Evolutionary conservation across 2,888 invertebrate species (phyloP), one percentile per base, ranked within the genome.

Genomic region (Mesorhabditis spiculigera): DNA sequence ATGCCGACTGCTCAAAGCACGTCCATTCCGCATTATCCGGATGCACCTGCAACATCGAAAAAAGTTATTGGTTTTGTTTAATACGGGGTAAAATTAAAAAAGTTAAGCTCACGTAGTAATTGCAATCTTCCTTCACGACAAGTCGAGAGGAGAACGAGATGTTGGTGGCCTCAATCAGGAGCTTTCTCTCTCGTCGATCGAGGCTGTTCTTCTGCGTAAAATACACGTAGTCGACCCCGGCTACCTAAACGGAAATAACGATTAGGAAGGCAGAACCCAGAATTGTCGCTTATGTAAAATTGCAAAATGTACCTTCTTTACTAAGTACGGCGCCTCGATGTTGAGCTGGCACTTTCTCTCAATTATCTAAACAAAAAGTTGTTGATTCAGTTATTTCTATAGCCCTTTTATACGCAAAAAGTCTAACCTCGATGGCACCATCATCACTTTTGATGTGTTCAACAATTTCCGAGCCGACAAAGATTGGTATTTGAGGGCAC

Each of bases 21-120:
- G 95, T 95, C 95, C 95, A 95, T 64, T 92, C 91, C 0, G 91
- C 87, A 87, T 95, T 95, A 85, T 95, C 95, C 0, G 94, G 93
- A 88, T 95, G 94, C 13, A 93, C 92, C 93, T 93, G 85, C 5
- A 85, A 77, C 63, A 69, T 62, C 66, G 44, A 4, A n/a, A 42
- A 10, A 43, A 42, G 10, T 50, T 50, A 13, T 50, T 28, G 28
- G n/a, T n/a, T 50, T 10, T 50, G 58, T 50, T 50, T 50, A 13
- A 50, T 13, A 50, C 8, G n/a, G n/a, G 10, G 58, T 50, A n/a
- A 50, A 50, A 50, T n/a, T n/a, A 50, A 50, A 50, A 50, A 50
- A n/a, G 58, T 50, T 50, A 50, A n/a, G 90, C 92, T 91, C 87
- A 93, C 93, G 86, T 91, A 92, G 86, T 93, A 93, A 87, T 89